Evolutionary conservation across 2,888 invertebrate species (phyloP).

Genomic region (Petrolisthes cinctipes): DNA sequence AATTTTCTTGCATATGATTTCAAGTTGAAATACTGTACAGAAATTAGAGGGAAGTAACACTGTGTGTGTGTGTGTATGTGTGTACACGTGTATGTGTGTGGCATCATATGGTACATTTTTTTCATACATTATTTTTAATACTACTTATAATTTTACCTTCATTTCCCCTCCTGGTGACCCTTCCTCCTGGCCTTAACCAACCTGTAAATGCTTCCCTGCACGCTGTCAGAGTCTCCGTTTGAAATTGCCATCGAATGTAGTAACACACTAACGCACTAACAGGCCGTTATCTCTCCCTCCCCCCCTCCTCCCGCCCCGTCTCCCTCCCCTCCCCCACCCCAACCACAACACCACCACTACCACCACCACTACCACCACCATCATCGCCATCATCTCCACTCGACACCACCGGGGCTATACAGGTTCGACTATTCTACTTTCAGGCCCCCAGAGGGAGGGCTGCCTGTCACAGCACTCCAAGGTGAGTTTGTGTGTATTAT

Average conservation of each 20-base stretch:
- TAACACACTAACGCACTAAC: constrained; percentile 50
- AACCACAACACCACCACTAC: not conserved
- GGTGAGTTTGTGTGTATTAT: constrained; percentile 32
- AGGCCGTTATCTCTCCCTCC: constrained; percentile 36
- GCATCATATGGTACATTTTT: no score
- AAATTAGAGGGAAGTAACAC: not conserved
- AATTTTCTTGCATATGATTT: no score
- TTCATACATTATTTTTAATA: no score
- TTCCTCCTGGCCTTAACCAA: not conserved
- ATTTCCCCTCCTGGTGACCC: not conserved
- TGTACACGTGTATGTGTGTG: not conserved
- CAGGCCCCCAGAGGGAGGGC: constrained; percentile 64
- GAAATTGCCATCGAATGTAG: not conserved
- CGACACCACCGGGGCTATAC: constrained; percentile 30
- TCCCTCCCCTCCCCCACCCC: not conserved
- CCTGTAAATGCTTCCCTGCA: not conserved
- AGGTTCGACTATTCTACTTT: constrained; percentile 63
- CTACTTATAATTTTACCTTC: not conserved
- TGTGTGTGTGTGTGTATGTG: not conserved
- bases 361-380: constrained; percentile 5
- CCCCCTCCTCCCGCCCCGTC: not conserved
- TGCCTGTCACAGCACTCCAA: constrained; percentile 63
- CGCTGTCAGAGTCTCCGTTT: not conserved
- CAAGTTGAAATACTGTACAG: no score
- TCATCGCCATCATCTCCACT: not conserved